Evolutionary conservation across 1,140 invertebrate genomes (phyloP), one percentile per base, ranked within the genome.

Genomic region (Pararge aegeria): DNA sequence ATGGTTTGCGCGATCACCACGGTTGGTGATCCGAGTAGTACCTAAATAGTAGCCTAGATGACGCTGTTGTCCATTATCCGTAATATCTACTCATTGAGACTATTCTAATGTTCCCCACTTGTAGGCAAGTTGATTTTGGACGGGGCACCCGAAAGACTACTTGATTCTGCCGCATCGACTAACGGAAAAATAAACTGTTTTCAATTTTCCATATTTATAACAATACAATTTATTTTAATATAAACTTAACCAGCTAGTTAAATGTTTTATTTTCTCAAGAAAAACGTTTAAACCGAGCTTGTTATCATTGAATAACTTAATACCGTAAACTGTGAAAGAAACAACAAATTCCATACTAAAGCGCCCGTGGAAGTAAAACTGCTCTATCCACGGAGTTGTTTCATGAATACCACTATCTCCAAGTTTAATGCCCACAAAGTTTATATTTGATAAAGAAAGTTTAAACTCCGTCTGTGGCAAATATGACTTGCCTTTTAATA

Each of bases 391-490:
- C 20, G 38, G 57, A 75, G 61, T 66, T 68, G 67, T 74, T 73
- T 65, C 63, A 66, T 65, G 73, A 75, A 70, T 68, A 66, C 61
- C 60, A 64, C 64, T 68, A 75, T 73, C 68, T 64, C 49, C 29
- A 71, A 75, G 61, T 77, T 73, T 77, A 75, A 68, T 64, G 60
- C 66, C 64, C 65, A 67, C 64, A 30, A 72, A 78, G 70, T 80
- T 80, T 75, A 46, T 69, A 75, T 75, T 75, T 72, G 68, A 80
- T 78, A 75, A 74, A 73, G 77, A 70, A 80, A 73, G 51, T 77
- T 70, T 75, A 59, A 62, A 74, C 62, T 71, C 52, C 21, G 40
- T 63, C 60, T 42, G 61, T 54, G 50, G 54, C 50, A 51, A 57
- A 70, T 65, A 68, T 65, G 55, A 68, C 55, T 66, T 53, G 46